Evolutionary conservation across 2,888 invertebrate species (phyloP), one percentile per base, ranked within the genome.

Genomic region (Sclerodermus sp.): DNA sequence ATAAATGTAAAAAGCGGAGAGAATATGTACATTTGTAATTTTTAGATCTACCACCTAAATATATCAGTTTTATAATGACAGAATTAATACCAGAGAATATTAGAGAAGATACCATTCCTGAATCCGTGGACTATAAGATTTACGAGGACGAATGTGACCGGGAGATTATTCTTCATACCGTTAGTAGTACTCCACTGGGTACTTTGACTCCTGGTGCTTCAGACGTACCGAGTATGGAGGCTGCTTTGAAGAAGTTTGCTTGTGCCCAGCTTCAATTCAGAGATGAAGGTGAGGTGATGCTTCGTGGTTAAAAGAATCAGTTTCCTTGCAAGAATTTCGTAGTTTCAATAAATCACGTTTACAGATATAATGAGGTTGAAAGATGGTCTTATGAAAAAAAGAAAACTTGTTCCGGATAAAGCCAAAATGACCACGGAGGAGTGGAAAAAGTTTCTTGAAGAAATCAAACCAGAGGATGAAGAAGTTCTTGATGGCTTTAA

Each of bases 11-110:
- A 18, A 40, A 15, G 8, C 12, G 10, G 6, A 40, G 15, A 6
- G 16, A 40, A 6, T 6, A 40, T 6, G 13, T 1, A 40, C 32
- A 23, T 1, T n/a, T 41, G 4, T 38, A n/a, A 13, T 13, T 29
- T 45, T 41, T 12, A 70, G 70, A 70, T 62, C 49, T 70, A 37
- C 39, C 69, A 10, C 57, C 66, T 8, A 61, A 66, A 34, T 67
- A 67, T 52, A 59, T 61, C 46, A 49, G 58, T 9, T 58, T 55
- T 44, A 59, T 69, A 44, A 45, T 49, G 13, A 36, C 39, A 1
- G 45, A 61, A 4, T 51, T 58, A 2, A 58, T 66, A 34, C 18
- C 47, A 2, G 58, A 63, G 3, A 60, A 59, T 5, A 41, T 37
- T 23, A 8, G 8, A 6, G 64, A 64, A 31, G 50, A 53, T 1